A percentile compares a stretch with the other conserved stretches of the same genome.
Evolutionary conservation across 2,888 invertebrate genomes (phyloP).

Genomic region (Hyposoter didymator): DNA sequence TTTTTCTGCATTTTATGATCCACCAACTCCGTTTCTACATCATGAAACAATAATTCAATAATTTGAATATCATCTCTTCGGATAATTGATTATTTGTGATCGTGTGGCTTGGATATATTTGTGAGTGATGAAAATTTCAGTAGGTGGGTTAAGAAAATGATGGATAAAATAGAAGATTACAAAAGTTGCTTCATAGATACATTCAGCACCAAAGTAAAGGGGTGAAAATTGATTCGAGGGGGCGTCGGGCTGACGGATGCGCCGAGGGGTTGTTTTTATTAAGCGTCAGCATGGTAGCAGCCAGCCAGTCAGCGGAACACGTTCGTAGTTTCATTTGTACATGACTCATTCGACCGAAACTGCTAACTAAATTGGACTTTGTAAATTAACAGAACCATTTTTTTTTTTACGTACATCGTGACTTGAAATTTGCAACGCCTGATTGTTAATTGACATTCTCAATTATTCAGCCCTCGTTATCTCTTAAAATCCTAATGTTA

Average conservation of each 20-base stretch:
- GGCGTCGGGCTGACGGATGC: conserved; percentile 50
- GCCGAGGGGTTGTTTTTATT: conserved; percentile 31
- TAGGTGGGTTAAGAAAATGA: conserved; percentile 39
- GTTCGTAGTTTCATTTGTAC: conserved; percentile 55
- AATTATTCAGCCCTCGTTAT: not conserved
- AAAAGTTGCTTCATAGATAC: conserved; percentile 44
- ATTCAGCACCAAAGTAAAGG: conserved; percentile 46
- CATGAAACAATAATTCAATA: not conserved
- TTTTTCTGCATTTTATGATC: not conserved
- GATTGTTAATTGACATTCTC: not conserved
- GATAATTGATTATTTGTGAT: not conserved
- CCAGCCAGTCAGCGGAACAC: conserved; percentile 63
- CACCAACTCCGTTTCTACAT: not conserved
- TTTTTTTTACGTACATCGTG: not conserved
- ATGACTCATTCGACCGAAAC: conserved; percentile 10
- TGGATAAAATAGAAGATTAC: conserved; percentile 44
- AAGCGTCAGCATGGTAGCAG: conserved; percentile 64
- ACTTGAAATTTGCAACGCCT: not conserved
- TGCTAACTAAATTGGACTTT: conserved; percentile 6
- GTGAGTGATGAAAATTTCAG: conserved; percentile 33
- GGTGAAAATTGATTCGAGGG: conserved; percentile 29
- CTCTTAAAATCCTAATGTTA: not conserved
- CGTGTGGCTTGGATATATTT: conserved; percentile 52
- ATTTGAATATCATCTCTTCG: not conserved
- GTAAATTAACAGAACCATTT: not conserved